Base-by-base conservation (phyloP, 92 coral and sea anemone genomes). In the Porites evermanni region DNA sequence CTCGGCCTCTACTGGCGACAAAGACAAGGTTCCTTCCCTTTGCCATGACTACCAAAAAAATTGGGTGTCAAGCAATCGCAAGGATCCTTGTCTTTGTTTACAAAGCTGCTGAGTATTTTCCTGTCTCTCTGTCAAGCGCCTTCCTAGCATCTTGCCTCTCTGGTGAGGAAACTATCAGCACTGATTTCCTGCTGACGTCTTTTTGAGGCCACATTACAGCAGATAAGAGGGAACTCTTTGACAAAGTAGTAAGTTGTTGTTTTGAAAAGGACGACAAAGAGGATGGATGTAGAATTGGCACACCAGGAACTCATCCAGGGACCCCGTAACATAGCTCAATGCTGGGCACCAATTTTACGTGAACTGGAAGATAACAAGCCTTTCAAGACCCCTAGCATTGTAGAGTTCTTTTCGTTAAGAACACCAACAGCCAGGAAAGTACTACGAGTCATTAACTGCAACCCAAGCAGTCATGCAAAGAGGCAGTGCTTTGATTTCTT, bases 251-350 rank as follows among this genome's bases (percentile, higher is more conserved):
- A 47, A 53, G 74, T 67, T 88, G 84, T 72, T 78, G 85, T 26
- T n/a, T 85, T 7, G 83, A 75, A 71, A 64, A 52, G 76, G 71
- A 89, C 65, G 92, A 92, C 78, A 86, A 78, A 20, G 91, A 92
- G 72, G 32, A 29, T 29, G 32, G 32, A 29, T 29, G 32, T 12
- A 13, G n/a, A 61, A 61, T 19, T 61, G 16, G 66, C 19, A 61
- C 66, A 61, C 72, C 91, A 86, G 24, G 93, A 91, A 65, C 67
- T 92, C 26, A 87, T 92, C 60, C 92, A 90, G 60, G 75, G 81
- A 70, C 93, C 95, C 10, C 77, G 76, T 44, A 90, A 90, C 79
- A 87, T 93, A 24, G 93, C 89, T 50, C 74, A 93, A 51, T 90
- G 93, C 74, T 93, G 93, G 93, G 67, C 69, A 51, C 88, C 93